Evolutionary conservation across 2,113 vertebrate species (phyloP).

Genomic region (Chaetodon trifascialis): DNA sequence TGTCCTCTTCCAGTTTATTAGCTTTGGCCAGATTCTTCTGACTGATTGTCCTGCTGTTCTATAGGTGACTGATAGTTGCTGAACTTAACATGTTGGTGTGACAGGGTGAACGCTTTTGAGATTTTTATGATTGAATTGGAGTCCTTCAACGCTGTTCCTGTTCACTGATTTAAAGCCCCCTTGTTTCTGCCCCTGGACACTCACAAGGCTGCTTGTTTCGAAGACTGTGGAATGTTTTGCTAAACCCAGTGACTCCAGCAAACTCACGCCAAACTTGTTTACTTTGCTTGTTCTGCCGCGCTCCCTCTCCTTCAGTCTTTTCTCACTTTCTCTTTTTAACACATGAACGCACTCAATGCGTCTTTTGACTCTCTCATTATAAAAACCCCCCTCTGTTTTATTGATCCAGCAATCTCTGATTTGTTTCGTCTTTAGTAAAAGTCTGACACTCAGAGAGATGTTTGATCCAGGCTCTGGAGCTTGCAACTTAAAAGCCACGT

Average conservation of each 20-base stretch:
- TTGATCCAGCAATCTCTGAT: slow-evolving; percentile 10
- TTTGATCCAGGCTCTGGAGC: neutral
- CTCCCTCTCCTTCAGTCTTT: slow-evolving; percentile 64
- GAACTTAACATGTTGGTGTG: slow-evolving; percentile 25
- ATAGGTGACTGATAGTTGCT: slow-evolving; percentile 27
- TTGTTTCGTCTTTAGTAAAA: slow-evolving; percentile 9
- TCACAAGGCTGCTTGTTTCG: slow-evolving; percentile 81
- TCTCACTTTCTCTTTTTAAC: slow-evolving; percentile 64
- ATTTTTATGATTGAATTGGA: slow-evolving; percentile 76
- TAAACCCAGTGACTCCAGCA: slow-evolving; percentile 83
- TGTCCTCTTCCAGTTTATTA: slow-evolving; percentile 4
- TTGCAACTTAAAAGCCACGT: neutral
- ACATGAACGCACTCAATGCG: slow-evolving; percentile 34
- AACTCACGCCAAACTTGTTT: slow-evolving; percentile 81
- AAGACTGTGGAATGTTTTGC: slow-evolving; percentile 84
- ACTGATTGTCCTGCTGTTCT: slow-evolving; percentile 32
- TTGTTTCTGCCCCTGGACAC: slow-evolving; percentile 69
- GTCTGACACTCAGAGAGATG: neutral
- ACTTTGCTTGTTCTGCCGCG: slow-evolving; percentile 72
- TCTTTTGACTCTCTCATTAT: slow-evolving; percentile 36
- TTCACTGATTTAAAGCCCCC: slow-evolving; percentile 78
- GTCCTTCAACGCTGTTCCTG: slow-evolving; percentile 70
- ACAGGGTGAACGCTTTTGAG: slow-evolving; percentile 42
- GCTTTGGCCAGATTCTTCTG: slow-evolving; percentile 8
- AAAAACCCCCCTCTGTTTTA: slow-evolving; percentile 30